Evolutionary conservation across 2,888 invertebrate species (phyloP).

Genomic region (Microctonus aethiopoides): DNA sequence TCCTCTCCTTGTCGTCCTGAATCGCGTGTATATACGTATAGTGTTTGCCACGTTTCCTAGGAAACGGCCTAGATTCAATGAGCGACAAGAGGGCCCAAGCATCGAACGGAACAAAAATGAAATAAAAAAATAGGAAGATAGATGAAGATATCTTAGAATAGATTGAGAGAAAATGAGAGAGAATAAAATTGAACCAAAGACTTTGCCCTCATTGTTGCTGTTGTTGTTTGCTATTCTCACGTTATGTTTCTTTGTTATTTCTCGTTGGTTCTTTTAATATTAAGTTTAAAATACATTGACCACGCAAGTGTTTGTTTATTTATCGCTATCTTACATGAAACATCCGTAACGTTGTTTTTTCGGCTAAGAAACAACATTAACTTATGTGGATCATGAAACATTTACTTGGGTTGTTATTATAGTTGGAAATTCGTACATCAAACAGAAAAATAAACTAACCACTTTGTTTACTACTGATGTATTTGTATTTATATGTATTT

Average conservation of each 20-base stretch:
- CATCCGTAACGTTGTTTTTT: too few relatives aligned
- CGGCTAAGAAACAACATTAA: too few relatives aligned
- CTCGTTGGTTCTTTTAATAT: background rate
- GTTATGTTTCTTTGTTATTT: background rate
- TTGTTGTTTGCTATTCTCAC: background rate
- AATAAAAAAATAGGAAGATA: conserved; percentile 29
- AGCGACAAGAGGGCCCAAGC: conserved; percentile 22
- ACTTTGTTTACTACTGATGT: too few relatives aligned
- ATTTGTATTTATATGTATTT: too few relatives aligned
- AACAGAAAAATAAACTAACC: too few relatives aligned
- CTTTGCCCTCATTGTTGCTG: conserved; percentile 7
- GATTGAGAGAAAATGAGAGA: background rate
- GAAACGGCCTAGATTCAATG: conserved; percentile 58
- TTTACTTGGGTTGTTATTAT: too few relatives aligned
- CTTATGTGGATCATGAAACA: background rate
- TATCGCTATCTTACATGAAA: too few relatives aligned
- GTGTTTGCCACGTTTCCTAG: conserved; percentile 51
- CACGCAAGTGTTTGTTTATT: background rate
- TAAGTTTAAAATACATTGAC: too few relatives aligned
- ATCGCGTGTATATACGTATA: conserved; percentile 36
- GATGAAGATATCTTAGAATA: background rate
- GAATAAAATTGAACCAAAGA: background rate
- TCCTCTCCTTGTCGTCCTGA: conserved; percentile 36
- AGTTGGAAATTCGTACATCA: too few relatives aligned
- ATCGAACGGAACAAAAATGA: conserved; percentile 15